phyloP scores from a whole-genome alignment of 2,113 vertebrate species.

The Arothron firmamentum region DNA sequence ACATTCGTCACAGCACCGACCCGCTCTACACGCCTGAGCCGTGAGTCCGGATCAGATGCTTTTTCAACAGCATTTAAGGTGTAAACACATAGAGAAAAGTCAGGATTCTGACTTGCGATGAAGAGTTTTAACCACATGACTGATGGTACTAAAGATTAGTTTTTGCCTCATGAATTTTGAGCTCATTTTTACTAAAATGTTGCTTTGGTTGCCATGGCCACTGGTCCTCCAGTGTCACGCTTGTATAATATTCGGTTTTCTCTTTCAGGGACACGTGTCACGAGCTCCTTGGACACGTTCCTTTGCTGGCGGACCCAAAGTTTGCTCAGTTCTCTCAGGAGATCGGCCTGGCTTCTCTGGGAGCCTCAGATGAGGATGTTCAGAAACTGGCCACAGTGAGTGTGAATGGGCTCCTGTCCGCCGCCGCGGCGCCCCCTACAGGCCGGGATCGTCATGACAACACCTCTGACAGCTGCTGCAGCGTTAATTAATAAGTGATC shows the following conservation, averaged over 20 bases:
- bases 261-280: constrained; percentile 91
- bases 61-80: not conserved
- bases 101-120: too few species aligned
- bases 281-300: constrained; percentile 94
- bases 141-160: too few species aligned
- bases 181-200: too few species aligned
- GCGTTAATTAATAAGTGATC: too few species aligned
- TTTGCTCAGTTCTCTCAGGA: constrained; percentile 99
- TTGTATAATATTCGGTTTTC: not conserved
- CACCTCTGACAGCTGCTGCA: too few species aligned
- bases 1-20: constrained; percentile 92
- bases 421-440: not conserved
- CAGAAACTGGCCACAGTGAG: constrained; percentile 97
- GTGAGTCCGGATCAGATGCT: constrained; percentile 76
- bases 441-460: not conserved
- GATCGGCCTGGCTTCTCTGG: constrained; percentile 93
- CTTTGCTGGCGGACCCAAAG: constrained; percentile 92
- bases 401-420: not conserved
- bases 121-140: too few species aligned
- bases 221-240: not conserved
- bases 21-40: constrained; percentile 98
- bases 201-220: not conserved
- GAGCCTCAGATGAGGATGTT: constrained; percentile 91
- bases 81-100: too few species aligned
- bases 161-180: too few species aligned